These are phyloP conservation scores for Yasuhikotakia modesta DNA, from an alignment of 2,797 vertebrate genomes.

Conservation along the genomic window DNA sequence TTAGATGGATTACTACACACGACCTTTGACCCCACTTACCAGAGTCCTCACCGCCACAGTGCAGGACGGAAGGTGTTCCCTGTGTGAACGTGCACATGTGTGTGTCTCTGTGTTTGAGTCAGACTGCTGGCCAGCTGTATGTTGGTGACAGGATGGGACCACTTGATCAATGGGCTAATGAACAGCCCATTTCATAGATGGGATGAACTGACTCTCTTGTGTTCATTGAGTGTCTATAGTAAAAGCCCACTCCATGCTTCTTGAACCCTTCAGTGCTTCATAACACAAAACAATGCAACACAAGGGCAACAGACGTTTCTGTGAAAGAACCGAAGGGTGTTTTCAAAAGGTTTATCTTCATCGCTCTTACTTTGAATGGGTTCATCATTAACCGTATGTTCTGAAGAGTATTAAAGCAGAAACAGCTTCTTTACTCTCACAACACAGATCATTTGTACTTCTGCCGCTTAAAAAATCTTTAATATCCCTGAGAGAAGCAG, in stretches of 20 bases:
- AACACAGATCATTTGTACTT: slow-evolving; percentile 45
- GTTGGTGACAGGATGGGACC: slow-evolving; percentile 82
- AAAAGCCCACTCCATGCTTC: slow-evolving; percentile 41
- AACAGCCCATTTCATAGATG: slow-evolving; percentile 81
- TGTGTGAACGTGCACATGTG: slow-evolving; percentile 49
- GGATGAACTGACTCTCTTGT: slow-evolving; percentile 73
- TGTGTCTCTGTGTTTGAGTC: slow-evolving; percentile 52
- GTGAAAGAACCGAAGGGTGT: slow-evolving; percentile 29
- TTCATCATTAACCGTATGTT: slow-evolving; percentile 32
- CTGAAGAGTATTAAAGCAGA: slow-evolving; percentile 31
- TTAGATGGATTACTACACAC: slow-evolving; percentile 86
- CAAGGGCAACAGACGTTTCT: slow-evolving; percentile 24
- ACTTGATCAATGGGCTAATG: slow-evolving; percentile 85
- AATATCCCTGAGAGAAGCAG: slow-evolving; percentile 56
- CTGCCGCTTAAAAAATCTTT: slow-evolving; percentile 51
- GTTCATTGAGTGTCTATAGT: slow-evolving; percentile 53
- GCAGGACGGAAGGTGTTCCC: slow-evolving; percentile 63
- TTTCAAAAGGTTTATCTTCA: slow-evolving; percentile 40
- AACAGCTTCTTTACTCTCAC: slow-evolving; percentile 34
- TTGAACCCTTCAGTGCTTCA: slow-evolving; percentile 35
- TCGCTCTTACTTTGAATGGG: slow-evolving; percentile 18
- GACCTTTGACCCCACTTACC: slow-evolving; percentile 84
- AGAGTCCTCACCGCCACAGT: slow-evolving; percentile 71
- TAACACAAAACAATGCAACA: slow-evolving; percentile 17
- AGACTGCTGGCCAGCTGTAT: slow-evolving; percentile 78